A percentile compares a stretch with the other conserved stretches of the same genome.
phyloP scores from a whole-genome alignment of 2,888 invertebrate species.

The Sclerodermus sp. region DNA sequence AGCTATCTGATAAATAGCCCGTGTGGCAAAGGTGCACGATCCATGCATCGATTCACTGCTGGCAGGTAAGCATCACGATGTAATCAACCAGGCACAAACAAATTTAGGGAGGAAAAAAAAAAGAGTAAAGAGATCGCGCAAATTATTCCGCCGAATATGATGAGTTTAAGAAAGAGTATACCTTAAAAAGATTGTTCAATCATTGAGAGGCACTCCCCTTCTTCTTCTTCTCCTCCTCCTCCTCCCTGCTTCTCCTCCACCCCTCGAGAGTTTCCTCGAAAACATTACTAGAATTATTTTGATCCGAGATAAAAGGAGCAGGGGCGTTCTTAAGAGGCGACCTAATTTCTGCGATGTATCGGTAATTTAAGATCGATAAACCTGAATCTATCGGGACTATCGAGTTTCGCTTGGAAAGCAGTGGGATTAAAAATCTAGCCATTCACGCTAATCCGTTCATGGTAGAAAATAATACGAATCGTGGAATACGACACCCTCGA shows the following conservation, averaged over 20 bases:
- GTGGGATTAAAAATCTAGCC: slow-evolving; percentile 50
- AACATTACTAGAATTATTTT: slow-evolving; percentile 14
- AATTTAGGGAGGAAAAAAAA: too few relatives aligned
- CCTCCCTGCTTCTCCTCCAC: too few relatives aligned
- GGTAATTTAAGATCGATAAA: slow-evolving; percentile 57
- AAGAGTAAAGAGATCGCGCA: too few relatives aligned
- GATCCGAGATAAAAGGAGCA: not conserved
- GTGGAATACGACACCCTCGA: slow-evolving; percentile 39
- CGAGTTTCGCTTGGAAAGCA: slow-evolving; percentile 40
- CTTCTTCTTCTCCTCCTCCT: too few relatives aligned
- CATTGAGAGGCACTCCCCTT: too few relatives aligned
- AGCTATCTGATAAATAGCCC: slow-evolving; percentile 36
- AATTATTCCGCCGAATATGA: too few relatives aligned
- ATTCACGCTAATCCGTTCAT: slow-evolving; percentile 50
- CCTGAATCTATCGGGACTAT: slow-evolving; percentile 46
- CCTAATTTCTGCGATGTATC: slow-evolving; percentile 46
- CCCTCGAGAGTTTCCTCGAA: too few relatives aligned
- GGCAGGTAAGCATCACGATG: slow-evolving; percentile 28
- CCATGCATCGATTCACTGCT: slow-evolving; percentile 37
- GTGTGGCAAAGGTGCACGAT: slow-evolving; percentile 37
- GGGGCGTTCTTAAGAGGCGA: slow-evolving; percentile 23
- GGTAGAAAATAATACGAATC: slow-evolving; percentile 53
- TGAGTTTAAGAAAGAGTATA: too few relatives aligned
- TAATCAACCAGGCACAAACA: too few relatives aligned
- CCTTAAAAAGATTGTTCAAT: too few relatives aligned